Conservation (phyloP, 2,888 invertebrate genomes). For the Deilephila elpenor region DNA sequence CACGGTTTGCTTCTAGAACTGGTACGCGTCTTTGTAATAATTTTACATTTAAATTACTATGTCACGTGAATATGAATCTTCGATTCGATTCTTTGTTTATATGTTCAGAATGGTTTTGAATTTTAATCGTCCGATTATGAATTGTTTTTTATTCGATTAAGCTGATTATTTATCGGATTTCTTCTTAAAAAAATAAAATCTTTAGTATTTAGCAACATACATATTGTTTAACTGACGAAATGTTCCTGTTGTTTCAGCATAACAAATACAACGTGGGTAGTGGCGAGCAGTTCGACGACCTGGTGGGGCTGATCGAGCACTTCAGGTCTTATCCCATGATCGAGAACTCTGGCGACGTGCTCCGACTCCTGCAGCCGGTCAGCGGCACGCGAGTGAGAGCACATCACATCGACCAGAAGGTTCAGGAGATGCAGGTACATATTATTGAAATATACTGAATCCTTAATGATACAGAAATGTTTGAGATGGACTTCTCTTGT, state of each 20-base stretch:
- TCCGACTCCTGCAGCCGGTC: constrained; percentile 96
- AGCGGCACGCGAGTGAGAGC: constrained; percentile 93
- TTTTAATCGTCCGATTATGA: no score
- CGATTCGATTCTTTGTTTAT: no score
- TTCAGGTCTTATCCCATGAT: constrained; percentile 99
- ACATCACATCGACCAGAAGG: constrained; percentile 67
- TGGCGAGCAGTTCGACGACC: constrained; percentile 95
- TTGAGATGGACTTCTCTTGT: no score
- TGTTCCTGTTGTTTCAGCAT: constrained; percentile 80
- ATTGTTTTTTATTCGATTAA: no score
- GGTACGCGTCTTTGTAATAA: neutral
- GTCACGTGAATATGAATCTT: no score
- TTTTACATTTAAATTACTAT: no score
- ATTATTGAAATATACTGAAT: neutral
- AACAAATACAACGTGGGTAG: constrained; percentile 98
- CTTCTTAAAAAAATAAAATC: no score
- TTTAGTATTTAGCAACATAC: neutral
- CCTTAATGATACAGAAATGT: no score
- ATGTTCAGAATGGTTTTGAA: no score
- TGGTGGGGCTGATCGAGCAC: constrained; percentile 97
- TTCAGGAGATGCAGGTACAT: constrained; percentile 61
- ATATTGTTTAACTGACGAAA: neutral
- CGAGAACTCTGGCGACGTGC: constrained; percentile 97
- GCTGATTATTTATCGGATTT: no score
- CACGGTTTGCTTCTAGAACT: neutral